A percentile compares a stretch with the other conserved stretches of the same genome.
Evolutionary conservation across 2,888 invertebrate genomes (phyloP).

Genomic region (Venustoraphidia nigricollis): DNA sequence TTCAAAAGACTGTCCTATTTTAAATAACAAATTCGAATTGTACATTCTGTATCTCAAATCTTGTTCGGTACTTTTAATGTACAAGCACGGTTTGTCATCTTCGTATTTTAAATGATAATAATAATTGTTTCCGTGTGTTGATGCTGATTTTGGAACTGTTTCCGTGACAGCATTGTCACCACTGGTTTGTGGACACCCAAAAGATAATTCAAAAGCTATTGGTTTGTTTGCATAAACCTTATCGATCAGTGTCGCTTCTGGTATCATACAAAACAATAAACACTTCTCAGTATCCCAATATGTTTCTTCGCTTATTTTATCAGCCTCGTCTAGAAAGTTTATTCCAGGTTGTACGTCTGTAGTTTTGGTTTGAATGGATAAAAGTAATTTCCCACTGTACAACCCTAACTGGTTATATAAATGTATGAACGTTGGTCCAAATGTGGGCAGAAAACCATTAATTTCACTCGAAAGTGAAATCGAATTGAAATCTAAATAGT

Average conservation of each 20-base stretch:
- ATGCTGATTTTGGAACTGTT: no score
- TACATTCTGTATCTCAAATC: no score
- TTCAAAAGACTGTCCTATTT: no score
- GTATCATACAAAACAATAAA: conserved; percentile 43
- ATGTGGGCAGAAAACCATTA: conserved; percentile 59
- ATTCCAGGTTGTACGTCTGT: conserved; percentile 33
- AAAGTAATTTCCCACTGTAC: conserved; percentile 54
- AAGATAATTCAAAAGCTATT: conserved; percentile 49
- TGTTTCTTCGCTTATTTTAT: no score
- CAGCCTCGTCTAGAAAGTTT: no score
- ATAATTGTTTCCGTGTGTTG: no score
- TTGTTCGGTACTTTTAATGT: no score
- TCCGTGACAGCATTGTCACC: conserved; percentile 12
- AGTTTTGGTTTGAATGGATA: conserved; percentile 56
- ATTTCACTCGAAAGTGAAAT: conserved; percentile 42
- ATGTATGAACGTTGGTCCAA: conserved; percentile 68
- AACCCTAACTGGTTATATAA: conserved; percentile 51
- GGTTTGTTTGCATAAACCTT: conserved; percentile 33
- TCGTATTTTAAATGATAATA: no score
- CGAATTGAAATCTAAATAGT: conserved; percentile 37
- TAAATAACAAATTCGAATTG: no score
- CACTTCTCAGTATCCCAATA: conserved; percentile 44
- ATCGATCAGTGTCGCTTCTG: conserved; percentile 54
- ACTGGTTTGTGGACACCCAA: conserved; percentile 36
- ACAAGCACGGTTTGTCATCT: no score